Conservation (phyloP, 2,797 vertebrate species). For the Tenualosa ilisha region DNA sequence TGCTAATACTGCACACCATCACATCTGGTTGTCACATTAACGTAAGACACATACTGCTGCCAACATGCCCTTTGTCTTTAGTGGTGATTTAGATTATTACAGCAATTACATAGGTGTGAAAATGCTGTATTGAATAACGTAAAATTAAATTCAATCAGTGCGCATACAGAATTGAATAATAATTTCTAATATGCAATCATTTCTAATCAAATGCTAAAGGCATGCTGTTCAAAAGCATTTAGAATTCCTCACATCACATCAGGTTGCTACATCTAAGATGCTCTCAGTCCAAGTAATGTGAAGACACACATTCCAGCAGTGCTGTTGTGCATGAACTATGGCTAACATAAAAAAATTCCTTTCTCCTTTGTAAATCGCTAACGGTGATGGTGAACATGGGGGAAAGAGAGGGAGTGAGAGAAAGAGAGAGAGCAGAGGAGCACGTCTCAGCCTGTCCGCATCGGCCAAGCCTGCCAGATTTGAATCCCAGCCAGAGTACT, state of each 20-base stretch:
- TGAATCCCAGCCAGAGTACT: slow-evolving; percentile 44
- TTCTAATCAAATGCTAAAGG: too few species aligned
- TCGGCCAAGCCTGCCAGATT: slow-evolving; percentile 32
- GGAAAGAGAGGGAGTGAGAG: background rate
- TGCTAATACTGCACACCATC: background rate
- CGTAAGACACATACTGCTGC: background rate
- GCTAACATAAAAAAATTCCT: background rate
- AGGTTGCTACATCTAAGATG: background rate
- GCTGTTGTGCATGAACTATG: background rate
- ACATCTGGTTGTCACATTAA: background rate
- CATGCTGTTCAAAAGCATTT: background rate
- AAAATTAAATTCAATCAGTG: background rate
- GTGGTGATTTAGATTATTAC: background rate
- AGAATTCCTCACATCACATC: background rate
- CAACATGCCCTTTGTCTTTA: slow-evolving; percentile 14
- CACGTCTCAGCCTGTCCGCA: background rate
- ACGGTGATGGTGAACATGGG: background rate
- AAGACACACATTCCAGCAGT: background rate
- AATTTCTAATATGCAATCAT: too few species aligned
- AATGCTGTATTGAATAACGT: background rate
- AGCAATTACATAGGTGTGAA: slow-evolving; percentile 1
- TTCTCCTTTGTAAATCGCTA: background rate
- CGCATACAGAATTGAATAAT: background rate
- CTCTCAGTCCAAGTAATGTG: background rate
- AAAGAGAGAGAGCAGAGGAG: slow-evolving; percentile 10